phyloP scores from a whole-genome alignment of 1,140 invertebrate genomes.

The Antheraea pernyi region DNA sequence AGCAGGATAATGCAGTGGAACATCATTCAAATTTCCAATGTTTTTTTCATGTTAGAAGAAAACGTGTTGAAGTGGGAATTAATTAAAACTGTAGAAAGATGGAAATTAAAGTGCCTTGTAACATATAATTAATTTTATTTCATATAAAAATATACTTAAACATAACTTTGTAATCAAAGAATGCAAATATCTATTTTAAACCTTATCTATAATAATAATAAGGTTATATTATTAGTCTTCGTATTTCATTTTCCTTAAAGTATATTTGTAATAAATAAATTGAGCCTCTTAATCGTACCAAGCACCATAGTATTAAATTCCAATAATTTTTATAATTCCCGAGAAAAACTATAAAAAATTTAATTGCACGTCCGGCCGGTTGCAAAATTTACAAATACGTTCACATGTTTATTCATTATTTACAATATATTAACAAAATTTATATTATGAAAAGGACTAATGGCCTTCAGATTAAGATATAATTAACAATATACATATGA shows the following conservation, averaged over 20 bases:
- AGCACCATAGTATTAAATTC: constrained; percentile 38
- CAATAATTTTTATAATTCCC: constrained; percentile 28
- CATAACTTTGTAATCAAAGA: constrained; percentile 7
- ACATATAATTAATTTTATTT: constrained; percentile 13
- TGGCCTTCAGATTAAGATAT: constrained; percentile 3
- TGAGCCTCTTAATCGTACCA: constrained; percentile 41
- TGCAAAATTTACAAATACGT: constrained; percentile 51
- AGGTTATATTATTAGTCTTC: constrained; percentile 13
- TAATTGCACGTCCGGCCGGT: constrained; percentile 74
- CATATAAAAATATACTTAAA: constrained; percentile 23
- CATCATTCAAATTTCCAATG: too few relatives aligned
- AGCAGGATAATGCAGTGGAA: too few relatives aligned
- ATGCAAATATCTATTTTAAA: neutral
- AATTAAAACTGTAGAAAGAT: too few relatives aligned
- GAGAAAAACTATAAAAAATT: constrained; percentile 42
- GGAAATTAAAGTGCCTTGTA: constrained; percentile 2
- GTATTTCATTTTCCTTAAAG: constrained; percentile 5
- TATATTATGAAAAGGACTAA: neutral
- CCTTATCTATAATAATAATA: constrained; percentile 13
- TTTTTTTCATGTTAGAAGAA: too few relatives aligned
- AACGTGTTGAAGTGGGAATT: too few relatives aligned
- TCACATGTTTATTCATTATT: constrained; percentile 37
- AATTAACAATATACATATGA: constrained; percentile 12
- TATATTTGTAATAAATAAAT: constrained; percentile 39
- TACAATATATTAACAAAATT: constrained; percentile 28